A percentile compares a stretch with the other conserved stretches of the same genome.
phyloP scores from a whole-genome alignment of 2,888 invertebrate genomes.

The Aphodius sticticus region DNA sequence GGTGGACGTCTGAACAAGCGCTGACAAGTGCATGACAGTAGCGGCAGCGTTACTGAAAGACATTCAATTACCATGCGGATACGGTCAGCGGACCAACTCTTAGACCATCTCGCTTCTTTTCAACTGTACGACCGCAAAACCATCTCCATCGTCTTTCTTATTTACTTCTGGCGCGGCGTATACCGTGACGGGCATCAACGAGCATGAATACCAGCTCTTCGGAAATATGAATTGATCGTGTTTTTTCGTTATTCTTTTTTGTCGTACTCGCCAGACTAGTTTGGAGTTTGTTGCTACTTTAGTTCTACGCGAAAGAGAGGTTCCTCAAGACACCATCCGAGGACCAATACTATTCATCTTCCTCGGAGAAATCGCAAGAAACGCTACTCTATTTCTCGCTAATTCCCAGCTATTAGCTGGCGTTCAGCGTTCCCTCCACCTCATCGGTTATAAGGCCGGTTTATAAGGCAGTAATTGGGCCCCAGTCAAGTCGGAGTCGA shows the following conservation, averaged over 20 bases:
- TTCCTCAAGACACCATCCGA: too few relatives aligned
- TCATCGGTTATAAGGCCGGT: neutral
- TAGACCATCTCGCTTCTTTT: neutral
- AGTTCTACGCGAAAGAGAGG: too few relatives aligned
- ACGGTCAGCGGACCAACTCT: neutral
- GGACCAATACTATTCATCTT: too few relatives aligned
- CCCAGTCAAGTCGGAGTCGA: neutral
- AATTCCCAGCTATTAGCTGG: too few relatives aligned
- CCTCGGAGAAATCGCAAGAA: too few relatives aligned
- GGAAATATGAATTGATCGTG: neutral
- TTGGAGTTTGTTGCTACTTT: too few relatives aligned
- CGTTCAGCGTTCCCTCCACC: neutral
- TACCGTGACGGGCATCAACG: neutral
- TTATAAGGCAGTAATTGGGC: neutral
- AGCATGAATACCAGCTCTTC: neutral
- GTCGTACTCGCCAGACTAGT: too few relatives aligned
- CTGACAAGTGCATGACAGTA: slow-evolving; percentile 4
- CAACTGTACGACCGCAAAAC: neutral
- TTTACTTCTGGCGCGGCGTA: neutral
- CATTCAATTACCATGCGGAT: slow-evolving; percentile 4
- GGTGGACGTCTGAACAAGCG: neutral
- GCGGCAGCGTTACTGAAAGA: neutral
- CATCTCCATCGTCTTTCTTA: neutral
- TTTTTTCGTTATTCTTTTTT: neutral
- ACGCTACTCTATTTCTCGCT: too few relatives aligned